Evolutionary conservation across 2,797 vertebrate genomes (phyloP), one percentile per base, ranked within the genome.

Genomic region (Enteromius radiatus): DNA sequence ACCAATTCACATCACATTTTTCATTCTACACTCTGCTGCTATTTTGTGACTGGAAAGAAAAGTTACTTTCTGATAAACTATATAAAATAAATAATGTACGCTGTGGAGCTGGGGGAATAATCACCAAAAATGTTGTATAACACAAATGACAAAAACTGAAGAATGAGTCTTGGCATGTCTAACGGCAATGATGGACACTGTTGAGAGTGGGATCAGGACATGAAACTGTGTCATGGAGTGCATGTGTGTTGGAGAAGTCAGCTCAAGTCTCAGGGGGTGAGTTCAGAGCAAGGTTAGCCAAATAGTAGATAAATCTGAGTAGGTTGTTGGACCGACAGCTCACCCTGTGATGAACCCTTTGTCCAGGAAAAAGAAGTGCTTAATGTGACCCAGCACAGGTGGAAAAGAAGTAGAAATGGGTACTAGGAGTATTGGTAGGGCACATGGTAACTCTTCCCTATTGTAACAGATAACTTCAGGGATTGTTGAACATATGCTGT

Each of bases 271-370:
- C 89, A 85, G 79, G 92, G 94, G 95, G 92, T 89, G 95, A 92
- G 96, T 96, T 97, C 96, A 97, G 95, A 95, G 93, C 93, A 93
- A 94, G 96, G 95, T 96, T 95, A 96, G 95, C 95, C 95, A 96
- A 97, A 96, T 94, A 96, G 90, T 88, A 90, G 95, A 95, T 95
- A 94, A 95, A 96, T 96, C 95, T 95, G 90, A 94, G 92, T 81
- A 92, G 91, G 86, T 82, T 82, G 85, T 91, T 92, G 93, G 95
- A 95, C 93, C 94, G 95, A 95, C 94, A 94, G 93, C 93, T 95
- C 92, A 93, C 93, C 94, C 93, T 90, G 74, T 88, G 52, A 90
- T 96, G 95, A 96, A 96, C 96, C 94, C 94, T 95, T 95, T 93
- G 93, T 94, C 94, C 92, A 90, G 93, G 90, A 88, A 96, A 95